Conservation (phyloP, 2,888 invertebrate species). For the Monopis laevigella region DNA sequence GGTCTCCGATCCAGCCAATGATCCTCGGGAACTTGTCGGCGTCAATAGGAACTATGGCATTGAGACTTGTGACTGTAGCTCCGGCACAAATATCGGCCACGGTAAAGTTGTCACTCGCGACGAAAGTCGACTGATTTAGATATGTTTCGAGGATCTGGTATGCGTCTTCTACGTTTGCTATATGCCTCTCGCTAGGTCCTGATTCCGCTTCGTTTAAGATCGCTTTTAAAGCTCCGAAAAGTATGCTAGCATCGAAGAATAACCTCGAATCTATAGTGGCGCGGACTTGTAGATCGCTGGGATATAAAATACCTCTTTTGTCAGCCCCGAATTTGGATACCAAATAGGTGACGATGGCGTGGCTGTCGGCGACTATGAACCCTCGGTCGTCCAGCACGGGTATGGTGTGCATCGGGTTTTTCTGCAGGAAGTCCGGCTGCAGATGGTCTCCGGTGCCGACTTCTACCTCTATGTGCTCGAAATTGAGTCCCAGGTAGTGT, state of each 20-base stretch:
- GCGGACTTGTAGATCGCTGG: conserved; percentile 26
- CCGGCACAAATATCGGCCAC: conserved; percentile 32
- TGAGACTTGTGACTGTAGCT: conserved; percentile 25
- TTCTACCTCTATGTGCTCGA: conserved; percentile 24
- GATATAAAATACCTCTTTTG: conserved; percentile 27
- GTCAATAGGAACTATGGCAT: conserved; percentile 25
- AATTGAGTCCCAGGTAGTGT: conserved; percentile 27
- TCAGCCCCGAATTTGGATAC: conserved; percentile 34
- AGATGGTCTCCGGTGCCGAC: conserved; percentile 28
- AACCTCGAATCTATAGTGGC: conserved; percentile 29
- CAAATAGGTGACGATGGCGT: conserved; percentile 31
- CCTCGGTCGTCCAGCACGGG: conserved; percentile 33
- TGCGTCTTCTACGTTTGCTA: conserved; percentile 22
- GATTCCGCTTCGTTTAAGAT: conserved; percentile 19
- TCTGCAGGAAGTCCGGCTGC: conserved; percentile 27
- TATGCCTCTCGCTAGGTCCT: conserved; percentile 20
- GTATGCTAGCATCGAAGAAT: conserved; percentile 26
- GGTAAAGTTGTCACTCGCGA: conserved; percentile 28
- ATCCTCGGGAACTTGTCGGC: conserved; percentile 24
- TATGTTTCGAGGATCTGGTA: conserved; percentile 31
- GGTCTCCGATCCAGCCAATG: conserved; percentile 24
- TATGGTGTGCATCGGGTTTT: conserved; percentile 30
- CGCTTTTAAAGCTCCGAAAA: conserved; percentile 22
- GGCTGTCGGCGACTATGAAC: conserved; percentile 26
- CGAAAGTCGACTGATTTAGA: conserved; percentile 24